A percentile compares a stretch with the other conserved stretches of the same genome.
Evolutionary conservation across 2,113 vertebrate genomes (phyloP).

Genomic region (Hyla sarda): DNA sequence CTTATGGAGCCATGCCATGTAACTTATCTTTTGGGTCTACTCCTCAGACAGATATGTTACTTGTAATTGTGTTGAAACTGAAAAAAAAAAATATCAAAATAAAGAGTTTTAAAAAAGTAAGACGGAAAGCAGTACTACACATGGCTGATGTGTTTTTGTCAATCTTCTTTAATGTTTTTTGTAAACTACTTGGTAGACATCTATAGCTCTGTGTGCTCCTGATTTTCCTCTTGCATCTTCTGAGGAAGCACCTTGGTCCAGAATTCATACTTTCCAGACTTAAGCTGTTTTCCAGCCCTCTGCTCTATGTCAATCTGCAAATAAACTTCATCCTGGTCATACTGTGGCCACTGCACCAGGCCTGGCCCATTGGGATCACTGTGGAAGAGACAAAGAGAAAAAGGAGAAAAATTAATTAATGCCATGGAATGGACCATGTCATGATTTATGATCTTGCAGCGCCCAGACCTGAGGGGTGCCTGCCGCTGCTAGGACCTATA

Average conservation of each 20-base stretch:
- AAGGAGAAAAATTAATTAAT: neutral
- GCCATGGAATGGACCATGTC: too few species aligned
- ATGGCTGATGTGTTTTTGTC: neutral
- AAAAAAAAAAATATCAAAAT: too few species aligned
- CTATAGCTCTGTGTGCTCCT: slow-evolving; percentile 35
- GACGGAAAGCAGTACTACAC: too few species aligned
- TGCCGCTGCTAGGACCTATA: too few species aligned
- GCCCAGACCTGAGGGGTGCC: too few species aligned
- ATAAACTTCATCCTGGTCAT: slow-evolving; percentile 37
- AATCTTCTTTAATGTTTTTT: neutral
- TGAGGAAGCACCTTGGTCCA: slow-evolving; percentile 22
- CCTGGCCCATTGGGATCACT: slow-evolving; percentile 42
- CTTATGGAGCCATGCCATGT: too few species aligned
- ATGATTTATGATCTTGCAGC: too few species aligned
- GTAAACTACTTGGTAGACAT: neutral
- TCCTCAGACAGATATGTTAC: too few species aligned
- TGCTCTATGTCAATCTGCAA: slow-evolving; percentile 23
- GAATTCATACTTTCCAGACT: neutral
- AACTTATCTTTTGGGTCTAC: too few species aligned
- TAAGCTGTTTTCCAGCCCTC: neutral
- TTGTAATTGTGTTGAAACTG: too few species aligned
- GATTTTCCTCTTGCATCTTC: neutral
- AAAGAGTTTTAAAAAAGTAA: too few species aligned
- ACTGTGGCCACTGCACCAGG: slow-evolving; percentile 17
- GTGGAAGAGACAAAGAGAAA: neutral